A percentile compares a stretch with the other conserved stretches of the same genome.
Conservation (phyloP, 2,113 vertebrate genomes). For the Ictalurus furcatus region DNA sequence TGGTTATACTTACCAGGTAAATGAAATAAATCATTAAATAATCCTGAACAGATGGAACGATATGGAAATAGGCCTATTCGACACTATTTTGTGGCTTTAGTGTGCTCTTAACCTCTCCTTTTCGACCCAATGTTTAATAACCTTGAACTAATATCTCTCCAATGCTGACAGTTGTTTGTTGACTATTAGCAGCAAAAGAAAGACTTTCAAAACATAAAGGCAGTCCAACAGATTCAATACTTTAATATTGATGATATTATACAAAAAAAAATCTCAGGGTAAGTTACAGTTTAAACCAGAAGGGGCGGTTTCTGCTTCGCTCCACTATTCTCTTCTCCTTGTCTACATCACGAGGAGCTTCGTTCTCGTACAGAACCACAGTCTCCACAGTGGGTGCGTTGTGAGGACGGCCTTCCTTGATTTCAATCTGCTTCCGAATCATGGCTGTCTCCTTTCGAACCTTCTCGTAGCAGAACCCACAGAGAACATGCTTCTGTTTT, state of each 20-base stretch:
- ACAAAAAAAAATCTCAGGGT: neutral
- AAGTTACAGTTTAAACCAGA: slow-evolving; percentile 83
- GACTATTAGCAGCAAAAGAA: neutral
- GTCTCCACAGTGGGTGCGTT: slow-evolving; percentile 79
- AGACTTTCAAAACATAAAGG: neutral
- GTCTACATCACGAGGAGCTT: slow-evolving; percentile 74
- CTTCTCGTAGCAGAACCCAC: slow-evolving; percentile 88
- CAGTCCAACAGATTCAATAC: neutral
- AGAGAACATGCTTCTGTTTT: slow-evolving; percentile 90
- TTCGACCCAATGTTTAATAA: neutral
- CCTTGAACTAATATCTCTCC: neutral
- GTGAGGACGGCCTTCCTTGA: slow-evolving; percentile 82
- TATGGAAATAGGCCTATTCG: neutral
- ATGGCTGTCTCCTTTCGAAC: slow-evolving; percentile 79
- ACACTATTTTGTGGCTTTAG: neutral
- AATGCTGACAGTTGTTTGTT: neutral
- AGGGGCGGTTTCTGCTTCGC: slow-evolving; percentile 81
- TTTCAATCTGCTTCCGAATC: slow-evolving; percentile 79
- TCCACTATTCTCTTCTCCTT: slow-evolving; percentile 87
- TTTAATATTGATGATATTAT: neutral
- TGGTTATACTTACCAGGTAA: neutral
- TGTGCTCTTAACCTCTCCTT: neutral
- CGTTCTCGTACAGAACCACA: slow-evolving; percentile 83
- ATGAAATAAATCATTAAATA: neutral
- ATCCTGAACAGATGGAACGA: neutral